Conservation (phyloP, 64 coral and sea anemone species). For the Montipora foliosa region DNA sequence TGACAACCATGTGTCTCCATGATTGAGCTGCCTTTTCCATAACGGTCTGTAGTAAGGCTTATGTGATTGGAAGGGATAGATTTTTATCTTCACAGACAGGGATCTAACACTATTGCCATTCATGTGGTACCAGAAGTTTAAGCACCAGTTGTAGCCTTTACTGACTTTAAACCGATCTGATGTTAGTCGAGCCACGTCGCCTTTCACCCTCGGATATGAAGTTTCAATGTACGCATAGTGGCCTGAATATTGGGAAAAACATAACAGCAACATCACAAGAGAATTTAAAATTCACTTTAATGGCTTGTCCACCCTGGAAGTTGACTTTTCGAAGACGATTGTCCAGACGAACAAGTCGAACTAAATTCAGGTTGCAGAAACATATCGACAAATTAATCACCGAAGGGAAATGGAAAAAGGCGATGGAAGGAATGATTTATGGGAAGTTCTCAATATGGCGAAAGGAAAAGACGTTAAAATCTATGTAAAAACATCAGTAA, state of each 20-base stretch:
- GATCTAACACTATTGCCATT: constrained; percentile 85
- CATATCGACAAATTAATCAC: no score
- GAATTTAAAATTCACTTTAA: no score
- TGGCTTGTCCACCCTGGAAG: no score
- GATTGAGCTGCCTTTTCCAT: constrained; percentile 58
- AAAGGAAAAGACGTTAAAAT: no score
- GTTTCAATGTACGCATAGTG: constrained; percentile 92
- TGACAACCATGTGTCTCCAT: constrained; percentile 80
- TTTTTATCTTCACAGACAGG: constrained; percentile 40
- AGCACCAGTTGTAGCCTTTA: constrained; percentile 77
- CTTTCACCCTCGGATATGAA: constrained; percentile 65
- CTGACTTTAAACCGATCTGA: constrained; percentile 83
- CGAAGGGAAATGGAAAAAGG: no score
- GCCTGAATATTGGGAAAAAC: constrained; percentile 23
- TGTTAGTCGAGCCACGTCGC: constrained; percentile 74
- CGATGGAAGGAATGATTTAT: no score
- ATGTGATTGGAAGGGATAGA: constrained; percentile 30
- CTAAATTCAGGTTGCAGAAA: no score
- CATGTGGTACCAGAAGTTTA: constrained; percentile 97
- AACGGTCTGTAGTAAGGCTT: constrained; percentile 39
- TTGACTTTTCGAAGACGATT: no score
- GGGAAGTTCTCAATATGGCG: no score
- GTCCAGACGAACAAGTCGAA: no score
- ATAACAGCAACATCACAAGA: no score
- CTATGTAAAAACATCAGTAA: no score